phyloP scores from a whole-genome alignment of 2,797 vertebrate species.

The Lithobates pipiens region DNA sequence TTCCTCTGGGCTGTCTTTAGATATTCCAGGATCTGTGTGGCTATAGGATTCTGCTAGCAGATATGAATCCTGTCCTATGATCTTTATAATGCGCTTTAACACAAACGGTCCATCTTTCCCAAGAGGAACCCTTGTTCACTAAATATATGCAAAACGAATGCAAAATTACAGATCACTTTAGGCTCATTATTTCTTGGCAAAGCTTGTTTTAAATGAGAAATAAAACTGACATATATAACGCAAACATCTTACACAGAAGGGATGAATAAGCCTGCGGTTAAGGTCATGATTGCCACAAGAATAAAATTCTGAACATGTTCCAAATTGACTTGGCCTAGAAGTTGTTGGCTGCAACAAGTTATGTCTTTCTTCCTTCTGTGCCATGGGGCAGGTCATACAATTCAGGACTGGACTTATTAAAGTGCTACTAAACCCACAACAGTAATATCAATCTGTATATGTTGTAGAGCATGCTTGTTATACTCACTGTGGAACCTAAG shows the following conservation, averaged over 20 bases:
- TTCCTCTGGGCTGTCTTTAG: constrained; percentile 49
- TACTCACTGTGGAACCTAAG: too few species aligned
- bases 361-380: too few species aligned
- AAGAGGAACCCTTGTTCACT: background rate
- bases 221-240: background rate
- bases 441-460: too few species aligned
- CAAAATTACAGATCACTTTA: constrained; percentile 12
- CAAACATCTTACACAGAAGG: background rate
- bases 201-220: background rate
- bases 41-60: background rate
- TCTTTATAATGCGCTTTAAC: constrained; percentile 15
- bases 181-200: constrained; percentile 8
- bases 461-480: too few species aligned
- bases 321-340: background rate
- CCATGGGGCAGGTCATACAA: too few species aligned
- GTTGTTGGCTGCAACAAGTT: too few species aligned
- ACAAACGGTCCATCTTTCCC: constrained; percentile 1
- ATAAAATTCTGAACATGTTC: background rate
- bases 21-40: constrained; percentile 33
- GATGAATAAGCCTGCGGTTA: background rate
- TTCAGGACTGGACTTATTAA: too few species aligned
- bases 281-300: background rate
- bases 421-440: too few species aligned
- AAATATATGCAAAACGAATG: constrained; percentile 14
- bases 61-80: constrained; percentile 15